Conservation (phyloP, 2,113 vertebrate genomes). For the Polyodon spathula region DNA sequence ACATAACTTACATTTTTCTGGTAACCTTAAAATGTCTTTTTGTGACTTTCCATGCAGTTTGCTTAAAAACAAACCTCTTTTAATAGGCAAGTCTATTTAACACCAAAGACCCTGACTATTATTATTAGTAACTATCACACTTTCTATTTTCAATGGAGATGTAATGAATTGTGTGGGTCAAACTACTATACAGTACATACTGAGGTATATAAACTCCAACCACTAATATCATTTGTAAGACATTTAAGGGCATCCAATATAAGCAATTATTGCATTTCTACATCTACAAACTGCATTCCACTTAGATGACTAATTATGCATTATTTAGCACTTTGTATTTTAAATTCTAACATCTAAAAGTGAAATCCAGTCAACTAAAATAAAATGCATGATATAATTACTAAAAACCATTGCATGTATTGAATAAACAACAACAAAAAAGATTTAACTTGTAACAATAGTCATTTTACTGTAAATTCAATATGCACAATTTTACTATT, state of each 20-base stretch:
- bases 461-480: constrained; percentile 24
- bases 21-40: too few relatives aligned
- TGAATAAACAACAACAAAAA: constrained; percentile 22
- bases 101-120: too few relatives aligned
- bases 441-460: constrained; percentile 22
- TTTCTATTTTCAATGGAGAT: constrained; percentile 12
- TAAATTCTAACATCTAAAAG: constrained; percentile 25
- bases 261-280: constrained; percentile 6
- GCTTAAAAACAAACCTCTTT: too few relatives aligned
- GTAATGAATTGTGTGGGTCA: too few relatives aligned
- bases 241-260: constrained; percentile 12
- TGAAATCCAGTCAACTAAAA: constrained; percentile 24
- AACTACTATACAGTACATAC: too few relatives aligned
- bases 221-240: too few relatives aligned
- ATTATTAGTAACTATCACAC: constrained; percentile 7
- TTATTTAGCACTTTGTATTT: constrained; percentile 22
- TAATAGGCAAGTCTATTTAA: too few relatives aligned
- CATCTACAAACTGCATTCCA: constrained; percentile 22
- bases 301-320: constrained; percentile 18
- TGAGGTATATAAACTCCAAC: too few relatives aligned
- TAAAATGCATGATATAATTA: constrained; percentile 12
- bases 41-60: too few relatives aligned
- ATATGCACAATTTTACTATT: constrained; percentile 20
- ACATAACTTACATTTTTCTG: too few relatives aligned
- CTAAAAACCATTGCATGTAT: constrained; percentile 15